Conservation (phyloP, 2,888 invertebrate species). For the Globia sparganii region DNA sequence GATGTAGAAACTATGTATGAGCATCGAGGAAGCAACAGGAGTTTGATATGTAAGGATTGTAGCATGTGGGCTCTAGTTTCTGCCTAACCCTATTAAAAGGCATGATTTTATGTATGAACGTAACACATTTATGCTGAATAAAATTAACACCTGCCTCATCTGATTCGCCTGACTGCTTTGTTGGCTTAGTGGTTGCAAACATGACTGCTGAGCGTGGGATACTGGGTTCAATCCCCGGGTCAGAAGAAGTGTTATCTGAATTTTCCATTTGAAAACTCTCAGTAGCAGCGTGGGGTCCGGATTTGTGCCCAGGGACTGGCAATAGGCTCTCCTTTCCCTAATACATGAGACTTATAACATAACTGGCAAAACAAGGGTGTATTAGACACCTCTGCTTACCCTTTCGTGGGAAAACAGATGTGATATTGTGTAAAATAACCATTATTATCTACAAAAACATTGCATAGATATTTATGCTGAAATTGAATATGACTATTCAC, state of each 20-base stretch:
- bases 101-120: constrained; percentile 27
- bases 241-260: constrained; percentile 20
- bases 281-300: constrained; percentile 48
- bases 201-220: constrained; percentile 33
- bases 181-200: constrained; percentile 33
- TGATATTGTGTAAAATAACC: background rate
- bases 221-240: constrained; percentile 36
- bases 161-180: constrained; percentile 39
- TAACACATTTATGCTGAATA: constrained; percentile 27
- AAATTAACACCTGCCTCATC: constrained; percentile 49
- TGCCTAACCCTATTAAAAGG: constrained; percentile 14
- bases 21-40: constrained; percentile 34
- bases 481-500: background rate
- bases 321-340: constrained; percentile 47
- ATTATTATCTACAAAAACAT: constrained; percentile 3
- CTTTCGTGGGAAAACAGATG: constrained; percentile 1
- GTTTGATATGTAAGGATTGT: constrained; percentile 18
- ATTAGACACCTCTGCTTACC: constrained; percentile 7
- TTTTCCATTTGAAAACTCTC: constrained; percentile 43
- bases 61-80: constrained; percentile 14
- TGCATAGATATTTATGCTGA: background rate
- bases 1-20: constrained; percentile 25
- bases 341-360: constrained; percentile 32
- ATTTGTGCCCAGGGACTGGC: constrained; percentile 40
- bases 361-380: constrained; percentile 7